Percentiles rank a stretch among this genome's conserved stretches.
Conservation (phyloP, 2,797 vertebrate species). For the Ctenopoma multispine region DNA sequence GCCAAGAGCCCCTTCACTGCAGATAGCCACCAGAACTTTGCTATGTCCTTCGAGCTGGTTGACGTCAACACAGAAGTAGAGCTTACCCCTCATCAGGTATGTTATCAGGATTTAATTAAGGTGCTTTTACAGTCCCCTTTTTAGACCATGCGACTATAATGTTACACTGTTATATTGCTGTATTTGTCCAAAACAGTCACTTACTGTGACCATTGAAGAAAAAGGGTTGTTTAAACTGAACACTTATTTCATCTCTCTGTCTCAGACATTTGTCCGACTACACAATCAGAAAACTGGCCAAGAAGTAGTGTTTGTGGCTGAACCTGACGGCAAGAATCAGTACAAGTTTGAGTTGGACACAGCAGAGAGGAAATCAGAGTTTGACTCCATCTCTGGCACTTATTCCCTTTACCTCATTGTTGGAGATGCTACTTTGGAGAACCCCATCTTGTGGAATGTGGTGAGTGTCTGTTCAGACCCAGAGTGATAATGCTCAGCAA, state of each 20-base stretch:
- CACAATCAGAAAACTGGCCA: slow-evolving; percentile 98
- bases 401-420: slow-evolving; percentile 97
- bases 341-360: slow-evolving; percentile 98
- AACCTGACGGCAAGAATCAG: slow-evolving; percentile 94
- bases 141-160: neutral
- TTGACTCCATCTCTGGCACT: slow-evolving; percentile 95
- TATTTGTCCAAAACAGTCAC: neutral
- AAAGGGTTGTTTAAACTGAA: neutral
- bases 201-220: neutral
- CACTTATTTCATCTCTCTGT: slow-evolving; percentile 1
- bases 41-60: slow-evolving; percentile 94
- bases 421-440: slow-evolving; percentile 97
- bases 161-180: neutral
- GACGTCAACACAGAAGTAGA: slow-evolving; percentile 94
- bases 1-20: slow-evolving; percentile 92
- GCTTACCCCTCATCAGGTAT: slow-evolving; percentile 96
- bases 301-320: slow-evolving; percentile 98
- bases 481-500: neutral
- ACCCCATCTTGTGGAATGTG: slow-evolving; percentile 97
- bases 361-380: slow-evolving; percentile 93
- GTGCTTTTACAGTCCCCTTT: neutral
- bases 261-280: slow-evolving; percentile 95
- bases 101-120: neutral
- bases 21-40: slow-evolving; percentile 98
- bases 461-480: slow-evolving; percentile 79